Conservation (phyloP, 2,797 vertebrate genomes). For the Enoplosus armatus region DNA sequence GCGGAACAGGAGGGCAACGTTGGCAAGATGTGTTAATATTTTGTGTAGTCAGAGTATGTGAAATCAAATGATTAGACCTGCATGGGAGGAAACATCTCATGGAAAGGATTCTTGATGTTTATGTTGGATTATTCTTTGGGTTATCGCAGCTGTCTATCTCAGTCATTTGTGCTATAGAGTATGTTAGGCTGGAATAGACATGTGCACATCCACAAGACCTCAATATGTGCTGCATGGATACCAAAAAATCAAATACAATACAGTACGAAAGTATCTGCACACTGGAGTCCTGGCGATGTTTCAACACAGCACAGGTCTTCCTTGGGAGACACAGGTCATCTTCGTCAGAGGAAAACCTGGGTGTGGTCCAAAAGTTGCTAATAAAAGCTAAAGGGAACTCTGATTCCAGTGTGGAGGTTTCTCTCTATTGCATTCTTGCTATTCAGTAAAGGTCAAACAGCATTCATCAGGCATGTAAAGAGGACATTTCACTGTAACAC, state of each 20-base stretch:
- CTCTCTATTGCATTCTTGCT: neutral
- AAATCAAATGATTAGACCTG: conserved; percentile 55
- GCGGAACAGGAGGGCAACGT: conserved; percentile 34
- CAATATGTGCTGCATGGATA: neutral
- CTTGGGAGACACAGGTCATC: neutral
- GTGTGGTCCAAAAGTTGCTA: neutral
- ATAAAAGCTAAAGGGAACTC: neutral
- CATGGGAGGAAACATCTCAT: conserved; percentile 23
- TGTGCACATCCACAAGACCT: neutral
- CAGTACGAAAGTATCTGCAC: neutral
- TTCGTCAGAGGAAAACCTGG: neutral
- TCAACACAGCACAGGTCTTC: neutral
- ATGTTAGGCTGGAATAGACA: neutral
- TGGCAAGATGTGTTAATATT: conserved; percentile 50
- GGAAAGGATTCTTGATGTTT: conserved; percentile 15
- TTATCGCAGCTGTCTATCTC: conserved; percentile 23
- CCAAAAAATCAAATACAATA: neutral
- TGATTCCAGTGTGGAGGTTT: neutral
- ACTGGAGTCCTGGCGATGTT: neutral
- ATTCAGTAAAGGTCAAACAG: neutral
- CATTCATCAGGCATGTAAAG: neutral
- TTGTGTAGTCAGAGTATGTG: conserved; percentile 29
- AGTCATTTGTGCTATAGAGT: neutral
- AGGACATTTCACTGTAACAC: neutral
- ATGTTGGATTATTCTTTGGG: conserved; percentile 13